Base-by-base conservation (phyloP, 2,113 vertebrate species). In the Thomomys bottae region DNA sequence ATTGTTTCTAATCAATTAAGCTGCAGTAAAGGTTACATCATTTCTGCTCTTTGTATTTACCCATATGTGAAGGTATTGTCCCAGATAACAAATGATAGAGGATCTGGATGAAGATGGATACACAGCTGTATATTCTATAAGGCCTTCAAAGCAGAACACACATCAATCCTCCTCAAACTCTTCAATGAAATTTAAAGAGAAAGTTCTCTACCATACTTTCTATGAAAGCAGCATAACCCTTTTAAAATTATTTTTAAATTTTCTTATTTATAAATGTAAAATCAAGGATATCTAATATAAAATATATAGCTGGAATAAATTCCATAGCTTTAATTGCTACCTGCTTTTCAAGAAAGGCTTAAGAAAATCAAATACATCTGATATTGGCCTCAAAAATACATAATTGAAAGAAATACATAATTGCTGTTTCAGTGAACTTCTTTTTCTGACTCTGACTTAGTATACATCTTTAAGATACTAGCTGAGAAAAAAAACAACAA, bases 1-100 rank as follows among this genome's bases (percentile, higher is more conserved):
- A 54, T 54, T 49, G 32, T 6, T 68, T 64, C 40, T 73, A 63
- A 36, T 57, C 82, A 75, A 54, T 18, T n/a, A 85, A 88, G 40
- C 26, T 59, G 45, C 76, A 72, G 78, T 66, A 80, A 84, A 89
- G 36, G 36, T 2, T 59, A 61, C 89, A 92, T 59, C 6, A 85
- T 4, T 67, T 92, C 18, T 73, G 28, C 9, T 36, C 61, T 90
- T 85, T 92, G 57, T 72, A 64, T 28, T 82, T 89, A 87, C 14
- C 28, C 42, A 54, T 59, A 8, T n/a, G 30, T 34, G 8, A 84
- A 78, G 81, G 17, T 3, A 73, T 84, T 87, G 32, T 77, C 12
- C 36, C 6, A 80, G 57, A 30, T 87, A 94, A 9, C 70, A 91
- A 78, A 59, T 87, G 34, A 87, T 28, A 77, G 12, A 93, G 73